Conservation (phyloP, 2,113 vertebrate species). For the Pandion haliaetus region DNA sequence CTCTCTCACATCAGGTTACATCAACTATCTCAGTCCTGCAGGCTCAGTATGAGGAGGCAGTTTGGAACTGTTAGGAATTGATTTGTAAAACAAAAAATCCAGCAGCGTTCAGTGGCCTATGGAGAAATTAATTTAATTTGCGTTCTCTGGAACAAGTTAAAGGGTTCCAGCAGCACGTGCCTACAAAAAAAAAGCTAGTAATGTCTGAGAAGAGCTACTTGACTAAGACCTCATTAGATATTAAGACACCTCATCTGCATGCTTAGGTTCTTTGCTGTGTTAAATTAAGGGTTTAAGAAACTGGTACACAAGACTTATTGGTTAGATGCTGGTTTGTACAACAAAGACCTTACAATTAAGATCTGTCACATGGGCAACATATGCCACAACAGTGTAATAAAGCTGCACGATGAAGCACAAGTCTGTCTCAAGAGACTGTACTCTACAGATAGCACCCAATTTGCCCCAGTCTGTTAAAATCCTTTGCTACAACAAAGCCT, state of each 20-base stretch:
- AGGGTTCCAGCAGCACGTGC: background rate
- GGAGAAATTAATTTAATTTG: background rate
- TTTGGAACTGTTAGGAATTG: background rate
- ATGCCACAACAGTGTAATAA: background rate
- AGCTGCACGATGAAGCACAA: background rate
- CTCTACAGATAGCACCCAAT: background rate
- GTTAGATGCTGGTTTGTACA: background rate
- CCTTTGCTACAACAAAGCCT: background rate
- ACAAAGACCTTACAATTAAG: background rate
- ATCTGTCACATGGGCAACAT: background rate
- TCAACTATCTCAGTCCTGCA: background rate
- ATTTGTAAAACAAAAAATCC: background rate
- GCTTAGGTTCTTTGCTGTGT: background rate
- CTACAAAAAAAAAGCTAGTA: background rate
- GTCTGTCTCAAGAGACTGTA: background rate
- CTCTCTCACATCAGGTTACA: background rate
- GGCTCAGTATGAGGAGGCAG: background rate
- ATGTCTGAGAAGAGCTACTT: background rate
- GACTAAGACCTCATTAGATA: background rate
- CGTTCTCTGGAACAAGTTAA: background rate
- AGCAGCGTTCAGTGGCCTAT: background rate
- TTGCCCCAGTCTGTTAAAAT: background rate
- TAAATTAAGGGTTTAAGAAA: background rate
- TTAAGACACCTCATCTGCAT: background rate
- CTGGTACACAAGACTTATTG: background rate